Base-by-base conservation (phyloP, 2,797 vertebrate genomes). In the Diplodus puntazzo region DNA sequence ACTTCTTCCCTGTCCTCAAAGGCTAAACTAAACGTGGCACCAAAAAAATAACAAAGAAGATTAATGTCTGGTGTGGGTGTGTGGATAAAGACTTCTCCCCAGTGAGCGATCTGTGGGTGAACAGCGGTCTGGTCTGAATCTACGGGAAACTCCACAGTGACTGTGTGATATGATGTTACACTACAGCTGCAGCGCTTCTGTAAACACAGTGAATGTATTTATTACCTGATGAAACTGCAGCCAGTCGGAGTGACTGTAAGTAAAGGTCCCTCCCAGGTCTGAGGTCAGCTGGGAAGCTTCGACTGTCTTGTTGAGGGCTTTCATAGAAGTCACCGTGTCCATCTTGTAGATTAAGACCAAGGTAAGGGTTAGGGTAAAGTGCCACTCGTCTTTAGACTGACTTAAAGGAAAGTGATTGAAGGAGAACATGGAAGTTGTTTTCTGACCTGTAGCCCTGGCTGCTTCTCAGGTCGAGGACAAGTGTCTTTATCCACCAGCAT, bases 161-260 rank as follows among this genome's bases (percentile, higher is more conserved):
- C 2, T 57, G 18, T 66, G 46, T 20, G 25, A 14, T 60, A 53
- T 64, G 54, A 48, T 42, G 34, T 39, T 39, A 11, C 39, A 49
- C 11, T 42, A 68, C 49, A 64, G 64, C 20, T 53, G 53, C 17
- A 71, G 59, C 25, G 0, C 7, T 6, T 49, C 17, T 73, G 64
- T 20, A 48, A 59, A 69, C 16, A 39, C 8, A 20, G 23, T 10
- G 13, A 63, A 39, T 39, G 39, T 34, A 50, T 89, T 79, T n/a
- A 84, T 75, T 92, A 98, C 98, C 97, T 98, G 96, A 89, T 98
- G 96, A 86, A 98, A 98, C 18, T 96, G 97, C 81, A 98, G 93
- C 98, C 98, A 99, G 87, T 97, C 96, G 43, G 80, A n/a, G 73
- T 98, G 98, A 92, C 93, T 93, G 91, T 99, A 99, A 14, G 93